phyloP scores from a whole-genome alignment of 1,140 invertebrate species.

The Spodoptera frugiperda region DNA sequence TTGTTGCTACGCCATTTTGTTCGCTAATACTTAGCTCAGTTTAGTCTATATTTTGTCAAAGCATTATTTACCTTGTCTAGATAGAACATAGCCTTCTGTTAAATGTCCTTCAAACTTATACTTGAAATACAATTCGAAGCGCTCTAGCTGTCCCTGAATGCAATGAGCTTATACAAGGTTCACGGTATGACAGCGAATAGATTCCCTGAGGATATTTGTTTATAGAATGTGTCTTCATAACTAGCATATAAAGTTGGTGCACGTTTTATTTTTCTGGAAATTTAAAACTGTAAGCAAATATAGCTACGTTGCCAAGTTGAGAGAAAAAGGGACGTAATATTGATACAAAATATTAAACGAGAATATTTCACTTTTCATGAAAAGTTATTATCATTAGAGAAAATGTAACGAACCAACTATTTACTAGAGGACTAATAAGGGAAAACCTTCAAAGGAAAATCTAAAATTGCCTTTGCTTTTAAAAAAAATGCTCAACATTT shows the following conservation, averaged over 20 bases:
- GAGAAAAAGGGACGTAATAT: slow-evolving; percentile 3
- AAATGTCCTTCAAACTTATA: slow-evolving; percentile 14
- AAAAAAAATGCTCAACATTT: not conserved
- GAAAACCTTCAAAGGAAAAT: no score
- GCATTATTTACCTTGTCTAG: not conserved
- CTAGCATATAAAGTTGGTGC: not conserved
- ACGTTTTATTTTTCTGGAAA: not conserved
- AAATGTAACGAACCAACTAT: not conserved
- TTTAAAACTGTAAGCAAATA: slow-evolving; percentile 29
- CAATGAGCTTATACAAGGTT: slow-evolving; percentile 8
- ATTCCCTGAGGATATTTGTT: slow-evolving; percentile 20
- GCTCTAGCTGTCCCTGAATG: slow-evolving; percentile 6
- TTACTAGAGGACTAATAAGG: no score
- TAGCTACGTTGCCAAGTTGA: not conserved
- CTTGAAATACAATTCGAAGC: slow-evolving; percentile 21
- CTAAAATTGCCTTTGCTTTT: not conserved
- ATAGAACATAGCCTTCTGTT: no score
- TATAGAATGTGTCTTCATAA: not conserved
- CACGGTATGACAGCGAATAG: not conserved
- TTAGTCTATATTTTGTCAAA: not conserved
- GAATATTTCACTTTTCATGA: slow-evolving; percentile 1
- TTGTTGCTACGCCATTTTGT: not conserved
- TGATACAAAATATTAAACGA: not conserved
- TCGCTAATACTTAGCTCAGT: no score
- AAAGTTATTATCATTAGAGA: not conserved